Evolutionary conservation across 2,888 invertebrate genomes (phyloP), one percentile per base, ranked within the genome.

Genomic region (Petrolisthes manimaculis): DNA sequence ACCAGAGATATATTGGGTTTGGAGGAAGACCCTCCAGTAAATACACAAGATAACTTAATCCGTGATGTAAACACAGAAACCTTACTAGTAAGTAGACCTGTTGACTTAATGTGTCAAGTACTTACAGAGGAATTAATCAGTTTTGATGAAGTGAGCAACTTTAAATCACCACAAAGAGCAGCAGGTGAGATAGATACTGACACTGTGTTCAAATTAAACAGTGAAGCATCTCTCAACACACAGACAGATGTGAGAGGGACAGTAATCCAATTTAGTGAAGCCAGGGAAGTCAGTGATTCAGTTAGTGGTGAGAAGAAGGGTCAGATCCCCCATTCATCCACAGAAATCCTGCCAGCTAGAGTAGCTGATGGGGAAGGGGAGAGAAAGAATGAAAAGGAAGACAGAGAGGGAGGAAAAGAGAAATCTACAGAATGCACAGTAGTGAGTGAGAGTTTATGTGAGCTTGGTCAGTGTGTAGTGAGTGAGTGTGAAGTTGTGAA

Each of bases 221-320:
- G 18, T 61, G 12, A 61, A 61, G 18, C 61, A 61, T 14, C 61
- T 14, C 61, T 61, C 12, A 69, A 67, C 74, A 77, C 51, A 14
- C 82, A 77, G 75, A 69, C 83, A 54, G 69, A 75, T 14, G 67
- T 67, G 82, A 37, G 54, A 83, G 61, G 51, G n/a, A 67, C 3
- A 54, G 61, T 18, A 80, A 80, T 86, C 85, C 79, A 79, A 24
- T 71, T 55, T 14, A 9, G 18, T 83, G 87, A 87, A 87, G 54
- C 87, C 87, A 79, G 12, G 54, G 69, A 83, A 83, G 55, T 21
- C 21, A 12, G 6, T 87, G 74, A 87, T 87, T 83, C 78, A 37
- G 37, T 86, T 86, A 78, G 75, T 67, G 21, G 55, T 54, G 55
- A 18, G 37, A 54, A 75, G 77, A 75, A 61, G 69, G 83, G 77